These are phyloP conservation scores for Dendropsophus ebraccatus DNA, from an alignment of 2,113 vertebrate genomes.

Conservation along the genomic window DNA sequence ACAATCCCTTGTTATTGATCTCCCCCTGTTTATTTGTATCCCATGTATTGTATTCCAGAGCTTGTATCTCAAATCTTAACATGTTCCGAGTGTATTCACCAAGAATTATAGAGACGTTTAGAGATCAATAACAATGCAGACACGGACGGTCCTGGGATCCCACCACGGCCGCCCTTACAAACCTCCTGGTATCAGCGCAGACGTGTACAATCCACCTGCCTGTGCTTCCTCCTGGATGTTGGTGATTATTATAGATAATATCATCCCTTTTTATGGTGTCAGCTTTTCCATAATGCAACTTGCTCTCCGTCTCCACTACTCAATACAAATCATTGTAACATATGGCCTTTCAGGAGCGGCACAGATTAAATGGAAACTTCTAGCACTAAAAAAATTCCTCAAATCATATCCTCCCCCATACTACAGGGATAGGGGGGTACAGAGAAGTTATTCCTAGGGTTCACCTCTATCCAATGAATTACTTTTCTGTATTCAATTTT, in stretches of 20 bases:
- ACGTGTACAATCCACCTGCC: not conserved
- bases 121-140: not conserved
- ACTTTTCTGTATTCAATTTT: no score
- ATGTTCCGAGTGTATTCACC: no score
- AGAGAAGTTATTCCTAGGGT: no score
- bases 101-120: not conserved
- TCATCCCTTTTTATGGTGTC: slow-evolving; percentile 29
- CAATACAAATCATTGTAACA: slow-evolving; percentile 43
- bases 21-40: no score
- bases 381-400: not conserved
- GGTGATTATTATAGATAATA: slow-evolving; percentile 7
- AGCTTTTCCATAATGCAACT: slow-evolving; percentile 32
- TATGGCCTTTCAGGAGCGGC: slow-evolving; percentile 2
- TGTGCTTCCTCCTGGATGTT: not conserved
- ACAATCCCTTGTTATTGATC: no score
- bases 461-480: no score
- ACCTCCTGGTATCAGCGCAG: not conserved
- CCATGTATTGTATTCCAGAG: not conserved
- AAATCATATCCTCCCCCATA: not conserved
- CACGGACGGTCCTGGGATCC: not conserved
- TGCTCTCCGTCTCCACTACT: slow-evolving; percentile 8
- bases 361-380: not conserved
- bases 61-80: not conserved
- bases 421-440: not conserved
- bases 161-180: not conserved